These are phyloP conservation scores for Melanocharis versteri DNA, from an alignment of 2,113 vertebrate genomes.

Conservation along the genomic window DNA sequence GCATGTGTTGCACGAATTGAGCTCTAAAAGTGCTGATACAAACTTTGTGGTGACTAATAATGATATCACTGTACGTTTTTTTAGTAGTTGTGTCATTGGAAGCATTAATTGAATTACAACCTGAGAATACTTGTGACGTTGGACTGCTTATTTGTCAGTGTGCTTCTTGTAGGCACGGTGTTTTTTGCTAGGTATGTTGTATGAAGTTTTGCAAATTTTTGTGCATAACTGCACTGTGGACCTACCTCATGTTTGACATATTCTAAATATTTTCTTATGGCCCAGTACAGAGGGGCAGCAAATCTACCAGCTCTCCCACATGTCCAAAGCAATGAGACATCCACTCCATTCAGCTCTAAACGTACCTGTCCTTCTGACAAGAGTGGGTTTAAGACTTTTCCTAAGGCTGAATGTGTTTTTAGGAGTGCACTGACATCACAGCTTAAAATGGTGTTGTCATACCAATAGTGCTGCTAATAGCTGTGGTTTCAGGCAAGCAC, in stretches of 20 bases:
- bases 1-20: not conserved
- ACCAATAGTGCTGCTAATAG: not conserved
- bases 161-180: not conserved
- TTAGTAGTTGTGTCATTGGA: not conserved
- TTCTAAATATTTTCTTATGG: not conserved
- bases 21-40: not conserved
- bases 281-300: not conserved
- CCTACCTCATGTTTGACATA: too few relatives aligned
- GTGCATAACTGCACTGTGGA: not conserved
- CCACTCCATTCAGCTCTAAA: not conserved
- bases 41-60: not conserved
- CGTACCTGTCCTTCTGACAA: not conserved
- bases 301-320: fast-evolving
- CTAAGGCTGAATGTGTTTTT: not conserved
- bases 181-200: not conserved
- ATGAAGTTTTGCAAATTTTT: not conserved
- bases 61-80: fast-evolving
- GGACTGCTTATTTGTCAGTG: not conserved
- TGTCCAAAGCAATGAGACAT: not conserved
- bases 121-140: not conserved
- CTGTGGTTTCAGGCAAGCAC: not conserved
- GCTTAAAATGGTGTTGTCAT: not conserved
- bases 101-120: not conserved
- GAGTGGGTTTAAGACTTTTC: not conserved
- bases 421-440: not conserved